Base-by-base conservation (phyloP, 1,140 invertebrate genomes). In the Cydia splendana region DNA sequence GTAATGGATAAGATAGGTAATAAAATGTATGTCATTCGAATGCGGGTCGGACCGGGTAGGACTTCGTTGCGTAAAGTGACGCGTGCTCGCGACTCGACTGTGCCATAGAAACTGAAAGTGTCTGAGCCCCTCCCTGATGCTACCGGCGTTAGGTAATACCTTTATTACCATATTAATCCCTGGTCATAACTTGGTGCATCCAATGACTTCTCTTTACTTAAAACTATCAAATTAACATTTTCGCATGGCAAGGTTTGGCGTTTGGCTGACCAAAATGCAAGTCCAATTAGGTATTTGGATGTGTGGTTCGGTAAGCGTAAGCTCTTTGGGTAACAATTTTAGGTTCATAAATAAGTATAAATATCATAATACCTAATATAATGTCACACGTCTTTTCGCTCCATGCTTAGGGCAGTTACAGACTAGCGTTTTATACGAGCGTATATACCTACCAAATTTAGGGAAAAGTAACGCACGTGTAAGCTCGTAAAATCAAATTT, bases 21-120 rank as follows among this genome's bases (percentile, higher is more conserved):
- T 86, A 85, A 87, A 87, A 89, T 87, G 88, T 90, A 82, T 88
- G 88, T 88, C 87, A 88, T 82, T 77, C 82, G 79, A 80, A 88
- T 89, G 86, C 89, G 88, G 88, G 87, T 84, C 77, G 76, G 76
- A 78, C 76, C 76, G 79, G 80, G 53, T 62, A 2, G 53, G 79
- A 65, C 77, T 65, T 71, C 51, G 82, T 91, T 92, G 84, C 87
- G 85, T 85, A 90, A 91, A 75, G 45, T 78, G 38, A 77, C 76
- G 78, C 87, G 89, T 87, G 86, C 80, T 85, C 75, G 75, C 88
- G 77, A 74, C 76, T 79, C 83, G 79, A 82, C 81, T 80, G 75
- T 82, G 77, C 83, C 80, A 79, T 77, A 85, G 88, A 92, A 91
- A 92, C 90, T 92, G 90, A 92, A 91, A 92, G 90, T 92, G 88